Percentiles rank a stretch among this genome's conserved stretches.
Conservation (phyloP, 2,797 vertebrate genomes). For the Tadarida brasiliensis region DNA sequence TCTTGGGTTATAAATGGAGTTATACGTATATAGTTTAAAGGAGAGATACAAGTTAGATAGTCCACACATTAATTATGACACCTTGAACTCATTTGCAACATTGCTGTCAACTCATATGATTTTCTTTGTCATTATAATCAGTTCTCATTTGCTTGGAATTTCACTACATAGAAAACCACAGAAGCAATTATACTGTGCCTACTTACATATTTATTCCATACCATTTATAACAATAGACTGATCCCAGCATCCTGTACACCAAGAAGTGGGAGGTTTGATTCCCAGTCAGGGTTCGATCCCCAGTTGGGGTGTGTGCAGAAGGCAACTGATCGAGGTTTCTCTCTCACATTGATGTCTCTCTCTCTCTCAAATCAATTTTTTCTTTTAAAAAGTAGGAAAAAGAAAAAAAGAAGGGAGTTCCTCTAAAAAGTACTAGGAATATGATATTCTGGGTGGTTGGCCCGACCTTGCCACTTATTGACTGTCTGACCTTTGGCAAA, state of each 20-base stretch:
- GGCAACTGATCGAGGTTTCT: neutral
- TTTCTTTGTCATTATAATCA: conserved; percentile 1
- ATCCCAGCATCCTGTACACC: neutral
- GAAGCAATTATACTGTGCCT: conserved; percentile 3
- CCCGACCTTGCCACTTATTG: neutral
- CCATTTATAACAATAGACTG: neutral
- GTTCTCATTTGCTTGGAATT: conserved; percentile 41
- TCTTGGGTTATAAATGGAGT: neutral
- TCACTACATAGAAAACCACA: neutral
- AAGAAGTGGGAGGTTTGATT: neutral
- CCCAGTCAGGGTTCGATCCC: neutral
- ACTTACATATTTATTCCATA: neutral
- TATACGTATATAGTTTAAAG: neutral
- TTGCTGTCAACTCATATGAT: conserved; percentile 35
- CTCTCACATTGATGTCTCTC: neutral
- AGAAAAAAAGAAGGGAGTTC: neutral
- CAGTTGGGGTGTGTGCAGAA: neutral
- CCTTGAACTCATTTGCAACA: neutral
- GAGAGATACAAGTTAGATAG: neutral
- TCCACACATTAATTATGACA: neutral
- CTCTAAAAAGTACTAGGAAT: conserved; percentile 3
- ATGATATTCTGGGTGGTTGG: neutral
- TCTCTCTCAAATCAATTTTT: neutral
- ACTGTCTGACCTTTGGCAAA: neutral
- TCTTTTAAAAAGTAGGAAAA: neutral